phyloP scores from a whole-genome alignment of 2,888 invertebrate species.

The Spilarctia lutea region DNA sequence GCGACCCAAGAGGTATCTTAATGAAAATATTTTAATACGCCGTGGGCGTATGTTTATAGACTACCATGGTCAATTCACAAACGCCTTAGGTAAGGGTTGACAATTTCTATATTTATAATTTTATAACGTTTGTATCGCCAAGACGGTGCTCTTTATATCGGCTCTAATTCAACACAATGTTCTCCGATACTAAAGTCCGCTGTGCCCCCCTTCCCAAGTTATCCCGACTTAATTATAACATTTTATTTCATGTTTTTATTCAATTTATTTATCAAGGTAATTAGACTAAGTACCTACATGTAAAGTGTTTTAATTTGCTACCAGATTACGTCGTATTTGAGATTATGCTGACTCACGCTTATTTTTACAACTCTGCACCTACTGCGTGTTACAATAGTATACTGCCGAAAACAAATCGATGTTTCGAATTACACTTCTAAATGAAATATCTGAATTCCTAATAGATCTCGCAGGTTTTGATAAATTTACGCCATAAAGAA shows the following conservation, averaged over 20 bases:
- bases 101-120: neutral
- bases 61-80: neutral
- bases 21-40: neutral
- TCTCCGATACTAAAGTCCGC: neutral
- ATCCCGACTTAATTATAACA: neutral
- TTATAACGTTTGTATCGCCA: neutral
- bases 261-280: conserved; percentile 4
- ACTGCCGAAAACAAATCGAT: neutral
- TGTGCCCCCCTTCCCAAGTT: neutral
- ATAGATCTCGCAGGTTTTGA: too few relatives aligned
- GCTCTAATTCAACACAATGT: neutral
- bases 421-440: neutral
- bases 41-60: neutral
- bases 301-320: neutral
- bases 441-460: neutral
- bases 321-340: conserved; percentile 2
- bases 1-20: neutral
- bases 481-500: neutral
- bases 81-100: neutral
- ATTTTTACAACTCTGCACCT: conserved; percentile 4
- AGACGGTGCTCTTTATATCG: neutral
- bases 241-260: neutral
- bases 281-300: neutral
- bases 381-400: neutral
- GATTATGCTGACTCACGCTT: conserved; percentile 4